Base-by-base conservation (phyloP, 2,888 invertebrate genomes). In the Pachliopta kotzebuea region DNA sequence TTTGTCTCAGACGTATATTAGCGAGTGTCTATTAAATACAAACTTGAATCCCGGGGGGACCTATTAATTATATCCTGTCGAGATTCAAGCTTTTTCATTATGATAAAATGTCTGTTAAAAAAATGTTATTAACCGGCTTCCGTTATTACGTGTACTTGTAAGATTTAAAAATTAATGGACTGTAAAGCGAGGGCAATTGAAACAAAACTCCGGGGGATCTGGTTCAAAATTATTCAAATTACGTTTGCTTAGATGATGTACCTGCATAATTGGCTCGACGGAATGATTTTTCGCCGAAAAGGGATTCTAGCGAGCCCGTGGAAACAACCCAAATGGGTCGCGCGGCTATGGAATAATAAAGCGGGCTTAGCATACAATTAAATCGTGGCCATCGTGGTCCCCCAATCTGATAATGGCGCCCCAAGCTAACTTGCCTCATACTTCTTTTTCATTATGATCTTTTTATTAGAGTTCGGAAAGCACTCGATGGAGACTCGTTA, bases 381-480 rank as follows among this genome's bases (percentile, higher is more conserved):
- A 65, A 62, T 31, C 67, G 72, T 65, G 70, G 56, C 71, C 75
- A 73, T 74, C 77, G 67, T 54, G 53, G 65, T 53, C 66, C 69
- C 71, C 66, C 66, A 77, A 76, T 76, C 74, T 72, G 74, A 69
- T 74, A 75, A 74, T 72, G 73, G 72, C 37, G 31, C 31, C 29
- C 50, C 50, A 54, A 69, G 66, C 66, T 71, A 72, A 68, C 72
- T 81, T 83, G 77, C 81, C 79, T 72, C 78, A 76, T 81, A 84
- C 83, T 81, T 81, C 83, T 83, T 50, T 52, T 45, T 49, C 82
- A 85, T 85, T 81, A 83, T 85, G 80, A 84, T 80, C 82, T 81
- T 86, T 87, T 86, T 85, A 86, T 85, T 86, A 80, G 81, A 86
- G 79, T 87, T 86, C 77, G 81, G 74, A 80, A 85, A 84, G 80